phyloP scores from a whole-genome alignment of 2,113 vertebrate genomes.

The Brachypodius melanocephalos region DNA sequence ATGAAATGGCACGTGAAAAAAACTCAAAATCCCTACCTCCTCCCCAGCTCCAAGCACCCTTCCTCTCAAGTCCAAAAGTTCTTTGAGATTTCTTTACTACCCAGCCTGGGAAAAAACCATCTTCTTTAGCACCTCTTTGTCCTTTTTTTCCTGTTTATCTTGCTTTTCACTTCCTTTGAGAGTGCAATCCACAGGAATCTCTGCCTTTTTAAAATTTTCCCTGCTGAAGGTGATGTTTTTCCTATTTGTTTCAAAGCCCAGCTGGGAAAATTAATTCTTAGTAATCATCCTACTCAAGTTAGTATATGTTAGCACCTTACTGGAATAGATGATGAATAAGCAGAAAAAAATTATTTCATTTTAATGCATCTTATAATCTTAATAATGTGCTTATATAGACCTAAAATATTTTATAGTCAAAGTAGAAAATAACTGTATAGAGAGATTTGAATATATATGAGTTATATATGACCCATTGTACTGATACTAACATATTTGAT shows the following conservation, averaged over 20 bases:
- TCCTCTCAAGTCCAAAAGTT: not conserved
- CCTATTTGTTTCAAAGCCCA: not conserved
- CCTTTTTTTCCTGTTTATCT: not conserved
- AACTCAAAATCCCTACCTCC: not conserved
- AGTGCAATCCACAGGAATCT: not conserved
- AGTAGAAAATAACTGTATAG: not conserved
- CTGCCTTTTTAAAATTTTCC: not conserved
- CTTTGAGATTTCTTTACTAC: not conserved
- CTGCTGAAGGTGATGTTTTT: not conserved
- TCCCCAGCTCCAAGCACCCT: not conserved
- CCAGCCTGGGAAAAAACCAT: not conserved
- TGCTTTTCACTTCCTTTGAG: not conserved
- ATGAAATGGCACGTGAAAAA: accelerated
- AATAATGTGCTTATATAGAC: not conserved
- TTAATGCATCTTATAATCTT: not conserved
- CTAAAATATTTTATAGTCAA: not conserved
- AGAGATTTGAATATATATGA: not conserved
- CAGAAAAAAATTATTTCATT: not conserved
- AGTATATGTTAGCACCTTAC: not conserved
- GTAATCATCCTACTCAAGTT: not conserved
- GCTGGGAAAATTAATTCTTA: not conserved
- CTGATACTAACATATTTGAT: not conserved
- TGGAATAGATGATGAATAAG: not conserved
- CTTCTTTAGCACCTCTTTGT: not conserved
- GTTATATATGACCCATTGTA: not conserved